These are phyloP conservation scores for Chloromyia formosa DNA, from an alignment of 2,888 invertebrate species.

Conservation along the genomic window DNA sequence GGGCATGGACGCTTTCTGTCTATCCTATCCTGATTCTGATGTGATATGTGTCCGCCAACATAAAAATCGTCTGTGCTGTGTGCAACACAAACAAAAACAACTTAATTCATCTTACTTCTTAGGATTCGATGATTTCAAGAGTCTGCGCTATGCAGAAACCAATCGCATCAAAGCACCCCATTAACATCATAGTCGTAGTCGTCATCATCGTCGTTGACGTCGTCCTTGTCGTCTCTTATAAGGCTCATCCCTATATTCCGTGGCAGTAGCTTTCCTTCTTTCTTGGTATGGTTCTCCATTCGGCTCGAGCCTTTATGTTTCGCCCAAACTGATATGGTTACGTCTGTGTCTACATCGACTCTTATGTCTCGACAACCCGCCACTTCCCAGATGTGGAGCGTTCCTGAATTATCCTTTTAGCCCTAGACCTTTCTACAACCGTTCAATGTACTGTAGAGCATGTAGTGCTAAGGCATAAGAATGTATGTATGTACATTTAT, in stretches of 20 bases:
- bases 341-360: conserved; percentile 50
- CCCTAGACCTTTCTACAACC: conserved; percentile 9
- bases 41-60: conserved; percentile 41
- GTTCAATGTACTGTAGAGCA: not conserved
- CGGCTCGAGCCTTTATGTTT: conserved; percentile 49
- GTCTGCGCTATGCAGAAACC: conserved; percentile 66
- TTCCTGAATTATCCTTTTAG: conserved; percentile 24
- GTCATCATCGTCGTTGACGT: conserved; percentile 55
- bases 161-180: conserved; percentile 67
- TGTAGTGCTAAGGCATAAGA: not conserved
- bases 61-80: conserved; percentile 33
- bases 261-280: not conserved
- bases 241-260: not conserved
- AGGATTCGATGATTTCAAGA: conserved; percentile 66
- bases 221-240: conserved; percentile 46
- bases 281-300: conserved; percentile 14
- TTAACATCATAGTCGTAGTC: conserved; percentile 56
- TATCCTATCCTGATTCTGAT: conserved; percentile 29
- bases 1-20: conserved; percentile 21
- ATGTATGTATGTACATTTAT: conserved; percentile 19
- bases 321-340: conserved; percentile 46
- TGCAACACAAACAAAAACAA: conserved; percentile 42
- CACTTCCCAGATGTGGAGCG: conserved; percentile 3
- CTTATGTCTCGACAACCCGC: conserved; percentile 28
- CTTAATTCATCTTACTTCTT: conserved; percentile 52